phyloP scores from a whole-genome alignment of 2,113 vertebrate species.

The Entomyzon cyanotis region DNA sequence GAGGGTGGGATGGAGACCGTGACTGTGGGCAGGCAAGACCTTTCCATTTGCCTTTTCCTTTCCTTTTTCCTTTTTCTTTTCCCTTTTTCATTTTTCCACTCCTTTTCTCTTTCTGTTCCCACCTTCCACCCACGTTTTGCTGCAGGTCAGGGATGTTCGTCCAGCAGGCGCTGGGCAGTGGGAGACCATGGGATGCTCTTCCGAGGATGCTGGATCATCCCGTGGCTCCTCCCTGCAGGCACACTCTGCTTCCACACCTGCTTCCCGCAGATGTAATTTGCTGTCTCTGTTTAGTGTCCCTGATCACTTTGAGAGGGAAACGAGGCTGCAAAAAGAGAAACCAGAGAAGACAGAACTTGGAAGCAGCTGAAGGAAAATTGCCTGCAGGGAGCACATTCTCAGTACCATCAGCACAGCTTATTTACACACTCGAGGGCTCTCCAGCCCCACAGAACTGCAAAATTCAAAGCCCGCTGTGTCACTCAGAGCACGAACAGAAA shows the following conservation, averaged over 20 bases:
- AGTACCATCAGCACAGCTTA: not conserved
- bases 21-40: not conserved
- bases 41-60: not conserved
- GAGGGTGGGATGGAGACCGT: not conserved
- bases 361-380: not conserved
- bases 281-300: not conserved
- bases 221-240: fast-evolving
- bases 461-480: not conserved
- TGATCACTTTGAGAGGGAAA: not conserved
- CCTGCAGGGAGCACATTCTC: not conserved
- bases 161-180: not conserved
- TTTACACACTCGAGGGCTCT: constrained; percentile 41
- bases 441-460: not conserved
- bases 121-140: not conserved
- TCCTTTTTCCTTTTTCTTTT: fast-evolving
- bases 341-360: not conserved
- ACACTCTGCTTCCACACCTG: not conserved
- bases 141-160: not conserved
- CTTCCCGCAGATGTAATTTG: not conserved
- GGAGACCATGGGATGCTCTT: not conserved
- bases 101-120: not conserved
- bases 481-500: not conserved
- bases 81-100: not conserved
- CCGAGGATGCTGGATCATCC: not conserved
- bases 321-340: not conserved